phyloP scores from a whole-genome alignment of 2,113 vertebrate genomes.

The Cranoglanis bouderius region DNA sequence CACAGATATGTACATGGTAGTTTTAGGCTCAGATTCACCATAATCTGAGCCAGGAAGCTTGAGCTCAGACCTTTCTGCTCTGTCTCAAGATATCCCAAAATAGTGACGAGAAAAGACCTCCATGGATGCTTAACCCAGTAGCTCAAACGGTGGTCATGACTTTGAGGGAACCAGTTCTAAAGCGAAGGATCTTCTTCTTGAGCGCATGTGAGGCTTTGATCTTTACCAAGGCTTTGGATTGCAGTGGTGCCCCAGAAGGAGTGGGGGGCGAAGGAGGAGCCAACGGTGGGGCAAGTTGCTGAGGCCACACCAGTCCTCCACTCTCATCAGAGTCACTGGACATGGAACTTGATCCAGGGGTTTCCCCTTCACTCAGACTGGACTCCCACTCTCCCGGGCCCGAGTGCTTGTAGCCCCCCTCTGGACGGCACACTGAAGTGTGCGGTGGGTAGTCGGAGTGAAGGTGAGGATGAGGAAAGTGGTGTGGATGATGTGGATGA shows the following conservation, averaged over 20 bases:
- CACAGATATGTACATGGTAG: conserved; percentile 51
- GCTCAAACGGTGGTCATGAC: conserved; percentile 86
- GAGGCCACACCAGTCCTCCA: conserved; percentile 85
- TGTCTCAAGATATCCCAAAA: background rate
- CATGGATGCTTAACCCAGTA: background rate
- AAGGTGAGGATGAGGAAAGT: conserved; percentile 58
- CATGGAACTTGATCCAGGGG: conserved; percentile 77
- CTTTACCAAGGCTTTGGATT: conserved; percentile 85
- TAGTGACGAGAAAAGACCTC: background rate
- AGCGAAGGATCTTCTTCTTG: conserved; percentile 88
- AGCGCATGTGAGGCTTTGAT: conserved; percentile 90
- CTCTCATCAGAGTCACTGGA: conserved; percentile 85
- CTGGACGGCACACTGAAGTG: conserved; percentile 54
- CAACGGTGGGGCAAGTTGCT: conserved; percentile 78
- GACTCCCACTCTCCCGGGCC: conserved; percentile 72
- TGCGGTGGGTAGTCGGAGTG: conserved; percentile 63
- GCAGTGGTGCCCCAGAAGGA: conserved; percentile 62
- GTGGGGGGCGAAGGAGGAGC: conserved; percentile 60
- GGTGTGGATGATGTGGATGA: conserved; percentile 48
- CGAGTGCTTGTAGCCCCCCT: conserved; percentile 56
- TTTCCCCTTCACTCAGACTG: conserved; percentile 77
- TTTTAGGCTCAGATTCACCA: conserved; percentile 13
- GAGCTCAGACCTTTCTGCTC: background rate
- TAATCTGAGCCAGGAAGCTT: conserved; percentile 13
- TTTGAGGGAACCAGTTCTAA: conserved; percentile 85